Base-by-base conservation (phyloP, 2,888 invertebrate species). In the Drosophila longiperda region DNA sequence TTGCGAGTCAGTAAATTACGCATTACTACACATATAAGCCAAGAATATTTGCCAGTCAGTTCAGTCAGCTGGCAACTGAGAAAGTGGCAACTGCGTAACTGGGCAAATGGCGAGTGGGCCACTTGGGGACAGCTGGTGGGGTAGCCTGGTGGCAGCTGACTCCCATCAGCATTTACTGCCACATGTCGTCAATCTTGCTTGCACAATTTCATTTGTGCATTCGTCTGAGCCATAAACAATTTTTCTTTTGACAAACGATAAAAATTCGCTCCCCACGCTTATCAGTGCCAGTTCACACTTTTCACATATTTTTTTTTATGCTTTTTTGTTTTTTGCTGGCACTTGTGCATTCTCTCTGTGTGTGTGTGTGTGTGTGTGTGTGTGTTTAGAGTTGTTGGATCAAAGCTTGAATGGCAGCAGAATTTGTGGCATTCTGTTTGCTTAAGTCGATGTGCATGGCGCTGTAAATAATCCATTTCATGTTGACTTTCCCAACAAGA, bases 391-490 rank as follows among this genome's bases (percentile, higher is more conserved):
- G 60, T 32, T 68, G 54, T 45, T 32, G 49, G 63, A 61, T 75
- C 66, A 58, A 40, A 36, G 59, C 52, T 38, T 66, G 53, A 57
- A 48, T 62, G 62, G 53, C 76, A 72, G 71, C 63, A 29, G 29
- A 29, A 29, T 29, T 0, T 76, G 61, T 53, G 57, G 48, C 53
- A 42, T 45, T 61, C 58, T 69, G 66, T 65, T 71, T 81, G 78
- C 76, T 65, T 75, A 87, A 80, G 83, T 73, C 78, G 89, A 60
- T 87, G 89, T 78, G 89, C 89, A 89, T 75, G 71, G 64, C 72
- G 73, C 89, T 82, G 86, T 87, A 89, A 87, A 87, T 87, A 87
- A 89, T 87, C 87, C 77, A 78, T 75, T 79, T 79, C 69, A 82
- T 82, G 83, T 87, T 82, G 78, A 63, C 87, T 73, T 88, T 66